phyloP scores from a whole-genome alignment of 2,113 vertebrate genomes.

The Panurus biarmicus region DNA sequence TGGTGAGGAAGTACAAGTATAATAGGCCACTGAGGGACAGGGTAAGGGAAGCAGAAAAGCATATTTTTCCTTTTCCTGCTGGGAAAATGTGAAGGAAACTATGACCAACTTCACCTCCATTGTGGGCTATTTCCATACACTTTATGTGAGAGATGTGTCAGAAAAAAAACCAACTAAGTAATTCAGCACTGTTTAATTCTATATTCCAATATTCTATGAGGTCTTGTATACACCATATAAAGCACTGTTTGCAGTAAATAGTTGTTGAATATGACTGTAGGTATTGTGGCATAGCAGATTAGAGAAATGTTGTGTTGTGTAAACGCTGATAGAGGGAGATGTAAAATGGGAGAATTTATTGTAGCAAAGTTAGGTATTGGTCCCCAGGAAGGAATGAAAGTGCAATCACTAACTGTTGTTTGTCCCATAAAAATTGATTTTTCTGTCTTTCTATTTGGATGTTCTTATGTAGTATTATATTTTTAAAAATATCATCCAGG shows the following conservation, averaged over 20 bases:
- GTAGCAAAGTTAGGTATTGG: background rate
- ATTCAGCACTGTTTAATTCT: background rate
- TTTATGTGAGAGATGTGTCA: background rate
- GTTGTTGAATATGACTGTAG: background rate
- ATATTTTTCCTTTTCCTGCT: background rate
- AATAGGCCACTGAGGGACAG: background rate
- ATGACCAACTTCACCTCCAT: background rate
- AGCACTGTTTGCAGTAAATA: background rate
- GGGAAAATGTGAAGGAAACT: background rate
- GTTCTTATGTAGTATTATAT: background rate
- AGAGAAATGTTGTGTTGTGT: background rate
- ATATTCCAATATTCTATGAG: background rate
- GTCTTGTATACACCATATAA: background rate
- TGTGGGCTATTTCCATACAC: background rate
- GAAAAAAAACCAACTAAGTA: background rate
- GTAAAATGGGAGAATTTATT: background rate
- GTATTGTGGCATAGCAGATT: background rate
- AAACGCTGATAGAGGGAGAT: background rate
- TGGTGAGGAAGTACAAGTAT: background rate
- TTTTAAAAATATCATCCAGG: background rate
- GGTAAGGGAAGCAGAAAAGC: background rate
- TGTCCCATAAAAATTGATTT: background rate
- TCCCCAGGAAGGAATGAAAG: background rate
- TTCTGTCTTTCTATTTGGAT: background rate
- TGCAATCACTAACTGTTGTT: background rate